Evolutionary conservation across 1,140 invertebrate genomes (phyloP), one percentile per base, ranked within the genome.

Genomic region (Pogonus chalceus): DNA sequence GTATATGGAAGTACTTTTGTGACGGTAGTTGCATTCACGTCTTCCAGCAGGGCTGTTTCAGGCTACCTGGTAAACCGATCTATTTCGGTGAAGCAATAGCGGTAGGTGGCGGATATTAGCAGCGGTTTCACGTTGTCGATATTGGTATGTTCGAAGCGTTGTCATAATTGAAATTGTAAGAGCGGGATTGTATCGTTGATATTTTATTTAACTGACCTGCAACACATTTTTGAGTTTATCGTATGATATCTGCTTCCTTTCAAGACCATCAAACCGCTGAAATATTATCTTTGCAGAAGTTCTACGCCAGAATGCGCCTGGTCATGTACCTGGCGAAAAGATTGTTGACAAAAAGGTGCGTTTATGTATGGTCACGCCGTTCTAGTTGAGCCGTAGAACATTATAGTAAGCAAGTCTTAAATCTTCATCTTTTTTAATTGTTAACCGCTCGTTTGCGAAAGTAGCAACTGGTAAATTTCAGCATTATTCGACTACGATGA

Each of bases 41-140:
- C 61, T 37, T 43, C 12, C 1, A 71, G 48, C 1, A 70, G 68
- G 23, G 67, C 52, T 2, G 60, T 65, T 63, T 74, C 68, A 0
- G 64, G 66, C 67, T 69, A 77, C 12, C 69, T 49, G 7, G 69
- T 67, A 54, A 59, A 71, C 14, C 66, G 39, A 52, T 73, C 65
- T 14, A 71, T 62, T 0, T 49, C 51, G 0, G 68, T 72, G 2
- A 74, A 56, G 18, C 57, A 58, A 49, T 70, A 72, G 12, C 18
- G 35, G 39, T 22, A 60, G 7, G 57, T 65, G 24, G 35, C 48
- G 23, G 20, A 49, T 55, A 22, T 2, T 20, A 66, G 63, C 20
- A 74, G 56, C 1, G 68, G 73, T 14, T 67, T 66, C 9, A 74
- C 61, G 3, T 74, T 58, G 58, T 72, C 72, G 0, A 75, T 49